These are phyloP conservation scores for Folsomia candida DNA, from an alignment of 2,888 invertebrate species.

Conservation along the genomic window DNA sequence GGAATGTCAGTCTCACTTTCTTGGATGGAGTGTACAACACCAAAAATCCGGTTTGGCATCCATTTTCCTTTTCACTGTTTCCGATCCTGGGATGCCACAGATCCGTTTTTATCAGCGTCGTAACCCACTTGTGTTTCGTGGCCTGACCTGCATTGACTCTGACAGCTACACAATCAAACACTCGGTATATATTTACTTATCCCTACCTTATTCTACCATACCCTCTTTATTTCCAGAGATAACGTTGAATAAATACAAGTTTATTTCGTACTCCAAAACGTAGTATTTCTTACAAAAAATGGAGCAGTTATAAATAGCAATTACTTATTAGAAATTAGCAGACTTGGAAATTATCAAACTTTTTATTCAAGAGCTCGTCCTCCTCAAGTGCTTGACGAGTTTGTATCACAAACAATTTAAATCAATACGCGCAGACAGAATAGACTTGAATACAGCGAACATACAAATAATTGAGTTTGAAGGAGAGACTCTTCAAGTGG, in stretches of 20 bases:
- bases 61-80: constrained; percentile 4
- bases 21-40: not conserved
- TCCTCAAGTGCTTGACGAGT: too few species aligned
- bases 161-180: not conserved
- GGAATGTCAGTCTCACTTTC: constrained; percentile 10
- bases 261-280: not conserved
- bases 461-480: too few species aligned
- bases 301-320: not conserved
- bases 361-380: too few species aligned
- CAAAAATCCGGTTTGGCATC: constrained; percentile 15
- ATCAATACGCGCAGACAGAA: too few species aligned
- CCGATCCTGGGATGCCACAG: constrained; percentile 9
- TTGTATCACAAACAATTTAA: too few species aligned
- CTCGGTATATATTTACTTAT: not conserved
- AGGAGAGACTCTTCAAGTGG: too few species aligned
- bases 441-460: too few species aligned
- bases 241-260: not conserved
- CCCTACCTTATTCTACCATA: not conserved
- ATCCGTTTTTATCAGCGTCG: not conserved
- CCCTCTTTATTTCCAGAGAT: too few species aligned
- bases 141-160: not conserved
- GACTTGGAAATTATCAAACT: too few species aligned
- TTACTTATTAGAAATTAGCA: too few species aligned
- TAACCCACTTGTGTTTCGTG: not conserved
- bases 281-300: not conserved